phyloP scores from a whole-genome alignment of 2,113 vertebrate species.

The Rhinolophus ferrumequinum region DNA sequence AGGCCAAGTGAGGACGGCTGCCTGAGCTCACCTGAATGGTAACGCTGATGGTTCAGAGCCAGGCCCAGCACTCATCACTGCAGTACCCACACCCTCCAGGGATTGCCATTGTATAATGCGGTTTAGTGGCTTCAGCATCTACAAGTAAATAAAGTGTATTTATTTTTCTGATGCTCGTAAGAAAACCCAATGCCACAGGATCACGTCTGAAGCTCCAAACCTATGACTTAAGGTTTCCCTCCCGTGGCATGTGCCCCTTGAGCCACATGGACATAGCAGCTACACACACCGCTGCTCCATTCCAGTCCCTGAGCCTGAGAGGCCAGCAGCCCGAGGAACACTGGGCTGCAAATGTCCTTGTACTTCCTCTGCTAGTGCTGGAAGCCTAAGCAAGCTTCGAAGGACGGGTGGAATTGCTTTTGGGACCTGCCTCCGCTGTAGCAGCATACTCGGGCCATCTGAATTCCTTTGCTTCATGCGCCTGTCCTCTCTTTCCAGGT shows the following conservation, averaged over 20 bases:
- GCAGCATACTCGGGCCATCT: not conserved
- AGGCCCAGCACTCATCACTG: not conserved
- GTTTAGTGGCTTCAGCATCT: conserved; percentile 3
- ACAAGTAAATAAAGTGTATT: conserved; percentile 54
- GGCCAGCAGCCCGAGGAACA: no score
- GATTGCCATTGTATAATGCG: not conserved
- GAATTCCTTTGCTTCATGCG: no score
- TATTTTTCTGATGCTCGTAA: conserved; percentile 65
- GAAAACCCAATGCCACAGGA: conserved; percentile 69
- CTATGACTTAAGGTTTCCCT: conserved; percentile 33
- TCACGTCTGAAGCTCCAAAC: conserved; percentile 47
- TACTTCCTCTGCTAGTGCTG: not conserved
- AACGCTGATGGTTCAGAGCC: not conserved
- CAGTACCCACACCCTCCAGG: not conserved
- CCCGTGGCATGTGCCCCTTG: not conserved
- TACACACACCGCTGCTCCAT: not conserved
- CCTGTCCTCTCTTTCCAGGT: not conserved
- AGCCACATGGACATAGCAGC: not conserved
- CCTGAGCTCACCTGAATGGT: not conserved
- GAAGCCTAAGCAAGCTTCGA: not conserved
- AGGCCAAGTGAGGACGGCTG: not conserved
- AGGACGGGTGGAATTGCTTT: not conserved
- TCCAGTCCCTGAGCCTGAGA: no score
- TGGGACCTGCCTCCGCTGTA: not conserved
- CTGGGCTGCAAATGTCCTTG: not conserved